Conservation (phyloP, 1,140 invertebrate species). For the Hermatobates lingyangjiaoensis region DNA sequence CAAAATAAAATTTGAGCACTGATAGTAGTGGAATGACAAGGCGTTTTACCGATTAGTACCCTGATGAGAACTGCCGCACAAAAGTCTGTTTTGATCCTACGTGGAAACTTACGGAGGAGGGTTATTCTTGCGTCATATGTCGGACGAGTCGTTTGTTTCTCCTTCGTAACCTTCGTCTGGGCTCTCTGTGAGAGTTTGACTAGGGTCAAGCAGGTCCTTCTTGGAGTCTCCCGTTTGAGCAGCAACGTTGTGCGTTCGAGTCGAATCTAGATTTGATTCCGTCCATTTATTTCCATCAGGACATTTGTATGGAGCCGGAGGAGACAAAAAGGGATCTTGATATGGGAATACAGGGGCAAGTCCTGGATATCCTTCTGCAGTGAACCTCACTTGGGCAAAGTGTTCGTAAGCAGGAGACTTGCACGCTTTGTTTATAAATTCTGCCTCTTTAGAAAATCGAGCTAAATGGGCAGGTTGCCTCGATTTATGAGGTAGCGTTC, state of each 20-base stretch:
- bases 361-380: constrained; percentile 54
- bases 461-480: constrained; percentile 36
- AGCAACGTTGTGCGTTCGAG: constrained; percentile 14
- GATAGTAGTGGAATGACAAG: no score
- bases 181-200: constrained; percentile 52
- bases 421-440: constrained; percentile 35
- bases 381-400: constrained; percentile 46
- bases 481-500: constrained; percentile 45
- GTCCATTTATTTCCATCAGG: constrained; percentile 19
- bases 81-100: no score
- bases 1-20: no score
- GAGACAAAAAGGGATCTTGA: constrained; percentile 37
- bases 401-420: constrained; percentile 28
- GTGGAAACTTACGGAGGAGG: no score
- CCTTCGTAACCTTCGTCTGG: constrained; percentile 75
- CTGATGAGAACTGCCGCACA: no score
- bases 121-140: constrained; percentile 23
- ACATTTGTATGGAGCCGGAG: constrained; percentile 41
- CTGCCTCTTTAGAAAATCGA: constrained; percentile 42
- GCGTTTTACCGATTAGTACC: no score
- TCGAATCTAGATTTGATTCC: constrained; percentile 10
- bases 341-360: constrained; percentile 19
- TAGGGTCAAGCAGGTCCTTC: constrained; percentile 13
- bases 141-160: constrained; percentile 32
- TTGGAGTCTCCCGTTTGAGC: constrained; percentile 16